Base-by-base conservation (phyloP, 2,888 invertebrate genomes). In the Cremastobaeus sp. region DNA sequence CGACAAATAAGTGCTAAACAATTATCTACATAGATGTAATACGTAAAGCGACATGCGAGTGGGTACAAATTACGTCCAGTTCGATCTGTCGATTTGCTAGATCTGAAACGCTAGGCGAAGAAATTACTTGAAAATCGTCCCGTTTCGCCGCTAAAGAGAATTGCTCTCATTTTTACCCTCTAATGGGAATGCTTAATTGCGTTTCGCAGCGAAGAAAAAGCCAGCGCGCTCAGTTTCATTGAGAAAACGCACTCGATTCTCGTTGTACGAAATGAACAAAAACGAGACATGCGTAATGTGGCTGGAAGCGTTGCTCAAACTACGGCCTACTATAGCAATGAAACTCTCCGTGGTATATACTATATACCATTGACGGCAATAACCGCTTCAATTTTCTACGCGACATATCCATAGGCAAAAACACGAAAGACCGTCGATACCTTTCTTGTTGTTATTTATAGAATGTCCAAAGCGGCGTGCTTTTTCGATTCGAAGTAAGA, bases 301-400 rank as follows among this genome's bases (percentile, higher is more conserved):
- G 20, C 1, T 59, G 37, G 59, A 69, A 48, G 59, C 28, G 45
- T 55, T 62, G 62, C 62, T 50, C 60, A 66, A 66, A 72, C 66
- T 48, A 68, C 54, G 73, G 62, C 68, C 73, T 70, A 70, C 73
- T 73, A 73, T 68, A 76, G 76, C 50, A 73, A 59, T 69, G 54
- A 60, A 60, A 76, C 64, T 60, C 59, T 57, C 55, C 52, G 50
- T 50, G 50, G 35, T 66, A 21, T 54, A n/a, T 68, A 69, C n/a
- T n/a, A n/a, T n/a, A n/a, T n/a, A 32, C 76, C 72, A 76, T 74
- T 68, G 71, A 74, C 68, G 65, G 71, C 59, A 68, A 74, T 48
- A 60, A 69, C 65, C 69, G 45, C 69, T 70, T 68, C 41, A 71
- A 74, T 68, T 74, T 59, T 64, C 71, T 68, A 68, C 34, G 60